These are phyloP conservation scores for Esperia sulphurella DNA, from an alignment of 2,888 invertebrate species.

Conservation along the genomic window DNA sequence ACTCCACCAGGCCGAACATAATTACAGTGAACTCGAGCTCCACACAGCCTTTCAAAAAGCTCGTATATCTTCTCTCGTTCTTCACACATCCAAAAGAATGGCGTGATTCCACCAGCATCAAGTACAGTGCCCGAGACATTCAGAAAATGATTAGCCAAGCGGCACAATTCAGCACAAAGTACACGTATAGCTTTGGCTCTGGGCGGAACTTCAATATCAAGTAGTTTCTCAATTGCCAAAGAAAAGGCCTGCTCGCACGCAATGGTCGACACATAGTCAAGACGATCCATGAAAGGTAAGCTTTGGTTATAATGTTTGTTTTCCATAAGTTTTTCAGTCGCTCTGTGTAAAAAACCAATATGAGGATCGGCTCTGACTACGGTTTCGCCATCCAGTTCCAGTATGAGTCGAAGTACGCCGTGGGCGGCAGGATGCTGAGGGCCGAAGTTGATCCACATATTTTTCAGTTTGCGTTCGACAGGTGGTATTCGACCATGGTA, in stretches of 20 bases:
- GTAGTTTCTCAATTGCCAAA: constrained; percentile 89
- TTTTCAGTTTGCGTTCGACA: constrained; percentile 80
- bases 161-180: constrained; percentile 86
- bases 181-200: constrained; percentile 90
- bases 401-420: constrained; percentile 89
- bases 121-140: constrained; percentile 86
- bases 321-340: constrained; percentile 94
- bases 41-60: constrained; percentile 89
- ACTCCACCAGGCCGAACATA: constrained; percentile 93
- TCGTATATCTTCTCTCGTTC: constrained; percentile 93
- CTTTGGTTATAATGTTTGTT: constrained; percentile 92
- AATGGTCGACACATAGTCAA: constrained; percentile 93
- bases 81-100: constrained; percentile 95
- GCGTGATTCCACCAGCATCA: constrained; percentile 92
- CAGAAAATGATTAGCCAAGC: constrained; percentile 90
- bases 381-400: constrained; percentile 90
- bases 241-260: constrained; percentile 88
- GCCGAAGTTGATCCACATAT: constrained; percentile 89
- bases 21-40: constrained; percentile 90
- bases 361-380: constrained; percentile 90
- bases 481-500: constrained; percentile 51
- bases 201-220: constrained; percentile 87
- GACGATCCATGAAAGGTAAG: constrained; percentile 91
- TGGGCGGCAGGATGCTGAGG: constrained; percentile 96
- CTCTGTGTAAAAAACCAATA: constrained; percentile 91